Evolutionary conservation across 2,113 vertebrate species (phyloP), one percentile per base, ranked within the genome.

Genomic region (Albula glossodonta): DNA sequence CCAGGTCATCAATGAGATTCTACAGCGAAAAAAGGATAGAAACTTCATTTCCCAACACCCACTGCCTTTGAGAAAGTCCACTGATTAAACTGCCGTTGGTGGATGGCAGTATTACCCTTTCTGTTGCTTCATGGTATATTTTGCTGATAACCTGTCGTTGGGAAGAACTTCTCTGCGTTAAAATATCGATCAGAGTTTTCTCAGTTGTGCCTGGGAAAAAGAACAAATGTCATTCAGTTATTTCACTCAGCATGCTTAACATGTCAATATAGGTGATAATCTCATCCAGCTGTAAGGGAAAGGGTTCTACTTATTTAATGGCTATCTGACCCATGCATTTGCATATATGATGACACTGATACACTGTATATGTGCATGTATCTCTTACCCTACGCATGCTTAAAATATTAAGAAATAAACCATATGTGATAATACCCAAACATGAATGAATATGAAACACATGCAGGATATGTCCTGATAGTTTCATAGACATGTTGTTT

Each of bases 61-160:
- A 77, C 70, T 25, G 84, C 78, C 48, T 50, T 9, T 56, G 83
- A 84, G 15, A 84, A 84, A 56, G 15, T 1, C 51, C 19, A 2
- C 22, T 51, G 3, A 80, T 41, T 19, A 25, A 5, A 52, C 22
- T 49, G 5, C 63, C 5, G 8, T 15, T 15, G 53, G 6, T 15
- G 7, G 48, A 80, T 11, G 31, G 5, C 2, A 1, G 48, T 51
- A 82, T 88, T 92, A 98, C 97, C 95, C 93, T 94, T 78, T 95
- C 95, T 25, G 95, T 93, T 0, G 92, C 90, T 10, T 94, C 93
- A 53, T 95, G 90, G 85, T 97, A 98, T 2, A 95, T 94, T 82
- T 91, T 94, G 3, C 87, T 92, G 5, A 97, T 96, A 78, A 95
- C 90, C 91, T 96, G 97, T 0, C 97, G 93, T 90, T 98, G 97